Evolutionary conservation across 2,113 vertebrate species (phyloP), one percentile per base, ranked within the genome.

Genomic region (Phaetusa simplex): DNA sequence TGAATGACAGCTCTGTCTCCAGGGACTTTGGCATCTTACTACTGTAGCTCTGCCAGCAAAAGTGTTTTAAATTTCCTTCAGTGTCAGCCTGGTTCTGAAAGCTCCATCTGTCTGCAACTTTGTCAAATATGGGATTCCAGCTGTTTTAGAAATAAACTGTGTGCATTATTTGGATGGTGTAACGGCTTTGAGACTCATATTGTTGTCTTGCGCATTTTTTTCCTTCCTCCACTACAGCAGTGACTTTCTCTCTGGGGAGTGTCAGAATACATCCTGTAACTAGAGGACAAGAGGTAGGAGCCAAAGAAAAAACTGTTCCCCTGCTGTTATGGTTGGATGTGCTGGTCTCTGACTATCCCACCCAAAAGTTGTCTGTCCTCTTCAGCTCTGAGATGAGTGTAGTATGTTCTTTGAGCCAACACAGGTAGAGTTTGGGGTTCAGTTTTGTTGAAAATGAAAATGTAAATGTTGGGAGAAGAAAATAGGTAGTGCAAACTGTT

Each of bases 71-170:
- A 27, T 95, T 89, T 93, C 70, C 84, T 91, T 94, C 65, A 43
- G 86, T 74, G 83, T 93, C 82, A 88, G 2, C 90, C 90, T 91
- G 40, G 82, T 91, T 88, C 82, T 86, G 85, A 96, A 93, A 96
- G 88, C 88, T 93, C 90, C 82, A 67, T 96, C 93, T 96, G 87
- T 86, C 86, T 95, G 86, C 71, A 88, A 18, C 70, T 93, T 92
- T 77, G 40, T 93, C 77, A 93, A 93, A 90, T 90, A 56, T 4
- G 38, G 67, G 89, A 80, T 88, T 97, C 94, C 86, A 94, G 84
- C 43, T 90, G 73, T 85, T 96, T 85, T 91, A 82, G 88, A 90
- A 97, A 96, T 95, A 95, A 97, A 96, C 66, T 82, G 22, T 55
- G 14, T 61, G 79, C 1, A 6, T 66, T 86, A 0, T 87, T 89